These are phyloP conservation scores for Calameuta idolon DNA, from an alignment of 2,888 invertebrate species.

Conservation along the genomic window DNA sequence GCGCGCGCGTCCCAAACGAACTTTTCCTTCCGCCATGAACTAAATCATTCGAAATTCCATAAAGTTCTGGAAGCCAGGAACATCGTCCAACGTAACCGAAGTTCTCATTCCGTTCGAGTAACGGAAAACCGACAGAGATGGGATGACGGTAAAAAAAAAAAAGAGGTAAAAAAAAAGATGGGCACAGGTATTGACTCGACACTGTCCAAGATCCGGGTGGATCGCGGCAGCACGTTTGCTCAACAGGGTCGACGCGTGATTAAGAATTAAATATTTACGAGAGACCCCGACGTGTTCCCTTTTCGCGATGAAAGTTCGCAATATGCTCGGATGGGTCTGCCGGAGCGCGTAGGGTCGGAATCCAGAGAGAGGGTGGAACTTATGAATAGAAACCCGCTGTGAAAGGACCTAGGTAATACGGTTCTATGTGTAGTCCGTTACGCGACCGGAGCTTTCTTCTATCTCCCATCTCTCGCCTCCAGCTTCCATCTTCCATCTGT, in stretches of 20 bases:
- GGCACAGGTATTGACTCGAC: not conserved
- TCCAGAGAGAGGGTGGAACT: not conserved
- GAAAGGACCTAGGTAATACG: slow-evolving; percentile 8
- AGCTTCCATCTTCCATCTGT: not conserved
- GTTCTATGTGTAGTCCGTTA: slow-evolving; percentile 2
- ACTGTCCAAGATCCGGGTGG: not conserved
- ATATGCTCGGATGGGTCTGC: slow-evolving; percentile 7
- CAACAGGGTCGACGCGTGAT: slow-evolving; percentile 8
- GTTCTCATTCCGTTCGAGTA: not conserved
- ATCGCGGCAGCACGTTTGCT: not conserved
- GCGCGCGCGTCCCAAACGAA: no score
- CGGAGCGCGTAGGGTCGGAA: not conserved
- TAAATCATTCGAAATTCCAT: not conserved
- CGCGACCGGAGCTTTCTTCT: not conserved
- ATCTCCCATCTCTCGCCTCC: not conserved
- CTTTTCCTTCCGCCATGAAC: not conserved
- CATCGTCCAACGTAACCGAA: not conserved
- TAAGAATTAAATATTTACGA: slow-evolving; percentile 25
- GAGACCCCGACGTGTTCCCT: slow-evolving; percentile 1
- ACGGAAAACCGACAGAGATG: no score
- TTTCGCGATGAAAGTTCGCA: slow-evolving; percentile 10
- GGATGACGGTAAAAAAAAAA: not conserved
- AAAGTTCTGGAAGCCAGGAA: not conserved
- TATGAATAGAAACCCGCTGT: slow-evolving; percentile 3
- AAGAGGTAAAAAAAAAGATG: not conserved